phyloP scores from a whole-genome alignment of 2,797 vertebrate genomes.

The Ataeniobius toweri region DNA sequence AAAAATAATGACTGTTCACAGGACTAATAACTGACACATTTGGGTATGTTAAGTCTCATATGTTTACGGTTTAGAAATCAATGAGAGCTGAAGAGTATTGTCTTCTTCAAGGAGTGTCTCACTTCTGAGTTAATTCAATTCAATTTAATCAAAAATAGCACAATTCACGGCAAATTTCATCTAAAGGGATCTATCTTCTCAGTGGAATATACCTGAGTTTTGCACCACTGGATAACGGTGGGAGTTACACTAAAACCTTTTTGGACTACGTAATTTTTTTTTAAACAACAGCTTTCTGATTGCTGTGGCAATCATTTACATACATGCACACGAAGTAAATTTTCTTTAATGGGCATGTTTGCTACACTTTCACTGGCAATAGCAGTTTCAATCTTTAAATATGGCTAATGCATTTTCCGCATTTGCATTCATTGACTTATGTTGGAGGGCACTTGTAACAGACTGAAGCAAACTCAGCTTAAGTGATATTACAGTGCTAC shows the following conservation, averaged over 20 bases:
- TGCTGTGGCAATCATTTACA: conserved; percentile 4
- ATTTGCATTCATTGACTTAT: conserved; percentile 9
- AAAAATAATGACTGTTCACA: background rate
- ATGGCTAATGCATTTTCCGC: background rate
- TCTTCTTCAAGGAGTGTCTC: background rate
- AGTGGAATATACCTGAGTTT: background rate
- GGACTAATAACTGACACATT: background rate
- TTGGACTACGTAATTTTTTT: background rate
- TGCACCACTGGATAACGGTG: background rate
- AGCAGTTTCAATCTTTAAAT: background rate
- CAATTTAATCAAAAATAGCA: background rate
- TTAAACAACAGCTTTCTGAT: background rate
- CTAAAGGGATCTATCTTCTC: background rate
- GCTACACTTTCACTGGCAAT: background rate
- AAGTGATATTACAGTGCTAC: conserved; percentile 5
- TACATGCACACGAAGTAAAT: background rate
- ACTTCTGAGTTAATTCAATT: background rate
- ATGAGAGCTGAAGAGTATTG: background rate
- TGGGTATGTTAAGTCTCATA: background rate
- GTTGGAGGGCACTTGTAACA: conserved; percentile 17
- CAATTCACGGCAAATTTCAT: background rate
- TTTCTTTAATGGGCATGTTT: background rate
- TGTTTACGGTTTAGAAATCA: background rate
- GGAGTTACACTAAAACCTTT: background rate
- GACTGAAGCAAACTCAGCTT: conserved; percentile 1